phyloP scores from a whole-genome alignment of 2,888 invertebrate genomes.

The Noctua comes region DNA sequence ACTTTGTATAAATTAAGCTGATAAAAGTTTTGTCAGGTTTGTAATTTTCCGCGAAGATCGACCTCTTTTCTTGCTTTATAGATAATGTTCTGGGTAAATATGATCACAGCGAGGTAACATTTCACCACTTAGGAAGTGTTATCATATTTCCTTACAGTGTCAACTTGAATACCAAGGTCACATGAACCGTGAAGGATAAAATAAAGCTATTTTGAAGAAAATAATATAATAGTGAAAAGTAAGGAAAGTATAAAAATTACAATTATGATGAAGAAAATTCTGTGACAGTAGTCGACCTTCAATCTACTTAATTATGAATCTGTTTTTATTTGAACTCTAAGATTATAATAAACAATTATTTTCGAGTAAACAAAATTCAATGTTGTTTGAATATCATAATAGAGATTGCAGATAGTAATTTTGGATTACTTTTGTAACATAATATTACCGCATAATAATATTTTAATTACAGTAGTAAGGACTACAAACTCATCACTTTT shows the following conservation, averaged over 20 bases:
- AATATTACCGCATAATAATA: background rate
- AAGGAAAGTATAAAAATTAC: background rate
- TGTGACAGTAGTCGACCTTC: background rate
- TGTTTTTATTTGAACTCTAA: background rate
- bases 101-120: background rate
- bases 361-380: background rate
- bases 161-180: background rate
- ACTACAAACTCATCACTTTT: background rate
- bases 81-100: background rate
- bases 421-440: background rate
- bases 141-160: slow-evolving; percentile 11
- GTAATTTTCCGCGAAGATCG: background rate
- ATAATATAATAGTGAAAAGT: background rate
- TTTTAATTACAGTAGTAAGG: background rate
- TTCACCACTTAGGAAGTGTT: slow-evolving; percentile 17
- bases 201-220: background rate
- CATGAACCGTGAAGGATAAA: background rate
- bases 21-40: background rate
- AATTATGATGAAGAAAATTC: background rate
- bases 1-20: background rate
- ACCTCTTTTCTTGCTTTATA: too few relatives aligned
- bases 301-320: background rate
- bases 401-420: background rate
- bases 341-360: background rate
- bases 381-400: background rate